These are phyloP conservation scores for Watersipora subatra DNA, from an alignment of 1,140 invertebrate genomes.

Conservation along the genomic window DNA sequence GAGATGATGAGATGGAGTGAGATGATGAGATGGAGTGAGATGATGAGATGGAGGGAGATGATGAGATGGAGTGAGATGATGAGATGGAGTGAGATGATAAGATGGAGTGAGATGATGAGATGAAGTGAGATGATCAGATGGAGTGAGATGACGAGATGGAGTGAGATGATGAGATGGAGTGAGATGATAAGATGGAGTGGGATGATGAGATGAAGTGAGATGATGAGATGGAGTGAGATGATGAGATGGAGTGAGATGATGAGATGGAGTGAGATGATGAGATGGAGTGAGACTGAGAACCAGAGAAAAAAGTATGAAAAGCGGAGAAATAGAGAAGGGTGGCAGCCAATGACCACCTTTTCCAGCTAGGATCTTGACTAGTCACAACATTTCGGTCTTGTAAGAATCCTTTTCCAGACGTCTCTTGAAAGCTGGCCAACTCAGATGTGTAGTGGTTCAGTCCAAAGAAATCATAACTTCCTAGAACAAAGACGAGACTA, in stretches of 20 bases:
- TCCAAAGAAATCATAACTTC: conserved; percentile 26
- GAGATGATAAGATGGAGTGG: too few relatives aligned
- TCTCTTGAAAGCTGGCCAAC: conserved; percentile 11
- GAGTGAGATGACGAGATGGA: too few relatives aligned
- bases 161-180: too few relatives aligned
- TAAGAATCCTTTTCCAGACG: neutral
- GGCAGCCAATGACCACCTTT: too few relatives aligned
- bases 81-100: too few relatives aligned
- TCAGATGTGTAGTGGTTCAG: conserved; percentile 30
- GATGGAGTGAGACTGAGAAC: neutral
- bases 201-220: neutral
- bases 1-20: too few relatives aligned
- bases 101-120: too few relatives aligned
- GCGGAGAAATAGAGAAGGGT: neutral
- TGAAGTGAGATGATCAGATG: too few relatives aligned
- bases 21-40: too few relatives aligned
- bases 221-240: neutral
- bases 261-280: neutral
- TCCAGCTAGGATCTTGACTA: neutral
- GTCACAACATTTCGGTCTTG: neutral
- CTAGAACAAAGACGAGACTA: conserved; percentile 12
- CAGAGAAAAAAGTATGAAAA: neutral
- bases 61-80: too few relatives aligned
- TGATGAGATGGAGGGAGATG: too few relatives aligned
- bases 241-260: neutral